Base-by-base conservation (phyloP, 2,113 vertebrate genomes). In the Corythornis vintsioides region DNA sequence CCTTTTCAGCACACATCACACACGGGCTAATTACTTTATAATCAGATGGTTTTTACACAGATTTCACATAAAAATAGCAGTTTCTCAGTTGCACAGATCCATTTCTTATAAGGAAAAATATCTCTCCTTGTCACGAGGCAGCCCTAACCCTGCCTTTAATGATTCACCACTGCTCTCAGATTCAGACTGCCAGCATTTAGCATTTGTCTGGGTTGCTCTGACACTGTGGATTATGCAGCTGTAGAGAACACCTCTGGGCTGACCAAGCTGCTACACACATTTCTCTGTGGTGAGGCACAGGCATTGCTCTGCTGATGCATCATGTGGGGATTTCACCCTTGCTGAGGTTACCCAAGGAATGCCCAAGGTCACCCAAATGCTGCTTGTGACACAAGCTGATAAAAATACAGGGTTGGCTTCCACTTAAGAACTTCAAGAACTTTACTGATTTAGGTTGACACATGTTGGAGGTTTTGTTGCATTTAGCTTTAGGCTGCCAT, bases 21-120 rank as follows among this genome's bases (percentile, higher is more conserved):
- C 88, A 38, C 19, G 42, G 40, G 88, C 66, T 76, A 74, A 95
- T 89, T 87, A 88, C 5, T 11, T 66, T 84, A 66, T 76, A 89
- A 96, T 90, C 78, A 91, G 48, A 85, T 22, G n/a, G 40, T 91
- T 91, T 93, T 86, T 57, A 93, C 71, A 57, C 52, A 84, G 35
- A 81, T 60, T 71, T 35, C 77, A 55, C 15, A 73, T 33, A 13
- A 61, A 94, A 97, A 61, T 3, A 53, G 38, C 22, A 61, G 53
- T 93, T 89, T 96, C 53, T 86, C 33, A 67, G 69, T 66, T 78
- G 78, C 48, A 13, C 26, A 40, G 47, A 83, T 65, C n/a, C 47
- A 7, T 35, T 71, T 67, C 40, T 31, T 16, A 64, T 22, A 65
- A 13, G 15, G 64, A 77, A 25, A 43, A 31, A 21, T 4, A 19